A percentile compares a stretch with the other conserved stretches of the same genome.
These are phyloP conservation scores for Gorsachius magnificus DNA, from an alignment of 2,797 vertebrate species.

Conservation along the genomic window DNA sequence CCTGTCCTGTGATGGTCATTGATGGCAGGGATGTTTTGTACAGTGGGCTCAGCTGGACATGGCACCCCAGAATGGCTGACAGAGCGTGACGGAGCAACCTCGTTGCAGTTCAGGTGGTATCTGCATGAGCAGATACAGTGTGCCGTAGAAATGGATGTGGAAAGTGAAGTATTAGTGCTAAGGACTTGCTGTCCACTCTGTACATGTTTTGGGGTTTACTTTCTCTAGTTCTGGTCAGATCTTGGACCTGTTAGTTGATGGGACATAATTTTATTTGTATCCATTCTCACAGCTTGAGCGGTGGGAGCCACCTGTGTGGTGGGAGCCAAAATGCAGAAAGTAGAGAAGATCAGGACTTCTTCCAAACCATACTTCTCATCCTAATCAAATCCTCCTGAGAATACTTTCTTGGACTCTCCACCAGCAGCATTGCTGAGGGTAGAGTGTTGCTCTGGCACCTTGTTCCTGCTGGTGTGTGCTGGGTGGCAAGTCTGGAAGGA, in stretches of 20 bases:
- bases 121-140: neutral
- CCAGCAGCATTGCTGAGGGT: neutral
- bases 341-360: neutral
- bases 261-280: neutral
- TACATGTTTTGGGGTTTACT: neutral
- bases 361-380: neutral
- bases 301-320: neutral
- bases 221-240: neutral
- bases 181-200: neutral
- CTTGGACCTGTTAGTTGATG: fast-evolving
- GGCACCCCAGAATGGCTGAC: neutral
- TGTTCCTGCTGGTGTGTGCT: neutral
- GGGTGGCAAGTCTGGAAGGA: neutral
- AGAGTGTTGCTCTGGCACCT: neutral
- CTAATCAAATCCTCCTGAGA: neutral
- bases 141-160: neutral
- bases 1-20: neutral
- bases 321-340: neutral
- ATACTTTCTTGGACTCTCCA: neutral
- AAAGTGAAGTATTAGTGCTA: neutral
- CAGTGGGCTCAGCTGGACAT: neutral
- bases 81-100: neutral
- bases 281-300: neutral
- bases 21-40: neutral
- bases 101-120: neutral